These are phyloP conservation scores for Pelochelys cantorii DNA, from an alignment of 2,797 vertebrate species.

Conservation along the genomic window DNA sequence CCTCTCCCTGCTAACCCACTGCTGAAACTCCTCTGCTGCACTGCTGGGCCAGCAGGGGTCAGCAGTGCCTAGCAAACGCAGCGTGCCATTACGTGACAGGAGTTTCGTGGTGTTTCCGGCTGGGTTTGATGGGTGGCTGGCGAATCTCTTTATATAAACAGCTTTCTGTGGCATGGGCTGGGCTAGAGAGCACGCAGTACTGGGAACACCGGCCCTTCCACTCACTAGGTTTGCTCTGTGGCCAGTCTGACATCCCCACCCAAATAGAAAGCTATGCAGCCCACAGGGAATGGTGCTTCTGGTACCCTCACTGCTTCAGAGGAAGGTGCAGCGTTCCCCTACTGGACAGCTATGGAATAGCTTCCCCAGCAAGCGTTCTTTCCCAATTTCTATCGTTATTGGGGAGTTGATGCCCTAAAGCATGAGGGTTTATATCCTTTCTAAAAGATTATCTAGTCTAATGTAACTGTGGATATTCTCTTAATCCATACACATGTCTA, in stretches of 20 bases:
- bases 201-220: neutral
- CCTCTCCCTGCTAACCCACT: neutral
- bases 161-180: neutral
- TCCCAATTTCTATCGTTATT: neutral
- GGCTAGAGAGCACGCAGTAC: neutral
- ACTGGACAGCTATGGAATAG: neutral
- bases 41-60: neutral
- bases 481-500: neutral
- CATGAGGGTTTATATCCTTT: neutral
- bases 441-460: neutral
- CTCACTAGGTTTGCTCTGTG: neutral
- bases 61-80: neutral
- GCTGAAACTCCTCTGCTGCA: neutral
- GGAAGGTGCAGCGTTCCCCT: neutral
- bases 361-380: neutral
- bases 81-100: accelerated
- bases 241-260: neutral
- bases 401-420: neutral
- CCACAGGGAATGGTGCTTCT: neutral
- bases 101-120: neutral
- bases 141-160: neutral
- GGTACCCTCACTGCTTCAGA: neutral
- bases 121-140: accelerated
- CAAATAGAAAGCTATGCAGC: neutral
- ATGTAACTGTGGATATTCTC: neutral